These are phyloP conservation scores for Caiman crocodilus DNA, from an alignment of 2,797 vertebrate species.

Conservation along the genomic window DNA sequence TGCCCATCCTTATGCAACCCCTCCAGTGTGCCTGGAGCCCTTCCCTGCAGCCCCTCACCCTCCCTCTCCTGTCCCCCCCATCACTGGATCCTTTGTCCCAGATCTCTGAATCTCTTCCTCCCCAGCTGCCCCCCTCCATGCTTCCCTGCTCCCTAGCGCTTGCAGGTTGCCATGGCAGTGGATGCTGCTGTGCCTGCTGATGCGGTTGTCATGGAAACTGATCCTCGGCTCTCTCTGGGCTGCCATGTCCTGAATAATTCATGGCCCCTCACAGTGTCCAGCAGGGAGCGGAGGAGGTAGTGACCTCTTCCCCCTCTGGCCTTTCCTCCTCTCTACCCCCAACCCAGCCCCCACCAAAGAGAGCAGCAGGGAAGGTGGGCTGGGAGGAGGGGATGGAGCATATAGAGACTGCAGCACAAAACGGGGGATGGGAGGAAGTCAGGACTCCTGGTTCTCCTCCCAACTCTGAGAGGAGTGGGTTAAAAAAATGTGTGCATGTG, in stretches of 20 bases:
- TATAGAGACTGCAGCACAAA: no score
- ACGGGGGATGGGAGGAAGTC: no score
- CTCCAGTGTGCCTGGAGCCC: no score
- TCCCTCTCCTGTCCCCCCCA: not conserved
- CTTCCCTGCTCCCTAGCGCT: not conserved
- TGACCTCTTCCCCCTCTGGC: no score
- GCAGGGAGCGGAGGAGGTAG: not conserved
- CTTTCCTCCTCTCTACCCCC: no score
- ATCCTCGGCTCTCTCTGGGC: not conserved
- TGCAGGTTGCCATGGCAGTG: constrained; percentile 32
- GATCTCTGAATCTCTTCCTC: not conserved
- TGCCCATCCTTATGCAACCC: not conserved
- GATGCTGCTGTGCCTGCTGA: not conserved
- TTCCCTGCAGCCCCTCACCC: not conserved
- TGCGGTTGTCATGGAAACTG: constrained; percentile 34
- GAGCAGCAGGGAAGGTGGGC: not conserved
- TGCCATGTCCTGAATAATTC: constrained; percentile 34
- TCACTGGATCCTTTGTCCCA: not conserved
- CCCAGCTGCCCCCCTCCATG: not conserved
- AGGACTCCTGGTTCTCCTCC: not conserved
- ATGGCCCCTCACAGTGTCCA: constrained; percentile 16
- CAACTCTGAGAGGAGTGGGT: no score
- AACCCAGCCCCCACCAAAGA: no score
- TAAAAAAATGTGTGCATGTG: no score
- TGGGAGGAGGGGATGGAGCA: no score